Conservation (phyloP, 2,888 invertebrate species). For the Deilephila porcellus region DNA sequence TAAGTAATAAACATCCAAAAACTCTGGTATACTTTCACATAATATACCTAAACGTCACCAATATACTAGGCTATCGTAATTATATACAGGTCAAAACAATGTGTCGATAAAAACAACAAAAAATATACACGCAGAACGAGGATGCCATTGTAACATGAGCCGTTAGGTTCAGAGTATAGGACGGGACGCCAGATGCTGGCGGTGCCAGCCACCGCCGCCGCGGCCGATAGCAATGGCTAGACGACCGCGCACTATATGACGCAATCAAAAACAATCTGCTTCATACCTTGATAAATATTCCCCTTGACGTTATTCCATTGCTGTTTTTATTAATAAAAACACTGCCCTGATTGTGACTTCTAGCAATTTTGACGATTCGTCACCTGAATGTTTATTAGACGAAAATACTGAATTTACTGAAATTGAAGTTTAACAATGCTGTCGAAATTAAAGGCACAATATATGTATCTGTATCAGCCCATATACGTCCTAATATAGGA, state of each 20-base stretch:
- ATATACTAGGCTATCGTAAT: neutral
- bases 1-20: neutral
- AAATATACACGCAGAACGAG: constrained; percentile 38
- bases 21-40: neutral
- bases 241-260: constrained; percentile 44
- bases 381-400: no score
- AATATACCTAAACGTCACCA: neutral
- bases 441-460: no score
- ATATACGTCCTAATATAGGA: no score
- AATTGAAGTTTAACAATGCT: no score
- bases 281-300: constrained; percentile 25
- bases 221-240: constrained; percentile 54
- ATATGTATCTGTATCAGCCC: no score
- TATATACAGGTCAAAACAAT: neutral
- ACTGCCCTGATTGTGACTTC: neutral
- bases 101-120: constrained; percentile 34
- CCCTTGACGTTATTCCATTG: constrained; percentile 7
- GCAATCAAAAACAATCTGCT: constrained; percentile 37
- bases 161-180: constrained; percentile 37
- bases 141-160: constrained; percentile 53
- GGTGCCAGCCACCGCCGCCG: constrained; percentile 72
- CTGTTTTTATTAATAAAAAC: neutral
- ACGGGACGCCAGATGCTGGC: constrained; percentile 65
- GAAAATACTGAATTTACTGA: no score
- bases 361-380: no score